These are phyloP conservation scores for Periophthalmodon schlosseri DNA, from an alignment of 2,113 vertebrate genomes.

Conservation along the genomic window DNA sequence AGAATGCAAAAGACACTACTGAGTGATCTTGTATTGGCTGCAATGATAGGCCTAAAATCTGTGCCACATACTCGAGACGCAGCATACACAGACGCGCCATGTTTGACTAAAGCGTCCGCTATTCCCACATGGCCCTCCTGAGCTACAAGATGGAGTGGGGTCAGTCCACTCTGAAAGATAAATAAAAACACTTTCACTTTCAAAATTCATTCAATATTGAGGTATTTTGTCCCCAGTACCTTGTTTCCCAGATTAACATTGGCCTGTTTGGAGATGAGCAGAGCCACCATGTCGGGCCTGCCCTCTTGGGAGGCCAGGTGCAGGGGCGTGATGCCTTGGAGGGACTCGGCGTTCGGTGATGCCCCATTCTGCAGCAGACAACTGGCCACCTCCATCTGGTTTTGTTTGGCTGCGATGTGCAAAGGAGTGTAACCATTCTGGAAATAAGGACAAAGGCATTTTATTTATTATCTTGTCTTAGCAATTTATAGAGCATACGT, in stretches of 20 bases:
- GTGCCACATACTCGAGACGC: slow-evolving; percentile 83
- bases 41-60: neutral
- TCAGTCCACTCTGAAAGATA: slow-evolving; percentile 87
- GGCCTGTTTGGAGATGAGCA: slow-evolving; percentile 92
- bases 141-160: slow-evolving; percentile 92
- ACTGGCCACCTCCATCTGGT: slow-evolving; percentile 91
- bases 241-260: slow-evolving; percentile 93
- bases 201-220: neutral
- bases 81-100: slow-evolving; percentile 87
- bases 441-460: slow-evolving; percentile 18
- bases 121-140: slow-evolving; percentile 93
- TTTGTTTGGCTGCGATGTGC: slow-evolving; percentile 96
- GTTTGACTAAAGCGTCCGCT: slow-evolving; percentile 90
- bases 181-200: neutral
- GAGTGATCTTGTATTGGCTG: slow-evolving; percentile 5
- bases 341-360: slow-evolving; percentile 86
- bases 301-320: slow-evolving; percentile 96
- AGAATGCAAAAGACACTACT: slow-evolving; percentile 32
- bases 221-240: slow-evolving; percentile 65
- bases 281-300: slow-evolving; percentile 85
- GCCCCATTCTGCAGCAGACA: slow-evolving; percentile 90
- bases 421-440: slow-evolving; percentile 96
- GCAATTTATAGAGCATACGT: neutral
- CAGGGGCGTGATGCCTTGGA: slow-evolving; percentile 92
- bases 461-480: neutral